A percentile compares a stretch with the other conserved stretches of the same genome.
Evolutionary conservation across 2,797 vertebrate species (phyloP).

Genomic region (Hephaestus fuliginosus): DNA sequence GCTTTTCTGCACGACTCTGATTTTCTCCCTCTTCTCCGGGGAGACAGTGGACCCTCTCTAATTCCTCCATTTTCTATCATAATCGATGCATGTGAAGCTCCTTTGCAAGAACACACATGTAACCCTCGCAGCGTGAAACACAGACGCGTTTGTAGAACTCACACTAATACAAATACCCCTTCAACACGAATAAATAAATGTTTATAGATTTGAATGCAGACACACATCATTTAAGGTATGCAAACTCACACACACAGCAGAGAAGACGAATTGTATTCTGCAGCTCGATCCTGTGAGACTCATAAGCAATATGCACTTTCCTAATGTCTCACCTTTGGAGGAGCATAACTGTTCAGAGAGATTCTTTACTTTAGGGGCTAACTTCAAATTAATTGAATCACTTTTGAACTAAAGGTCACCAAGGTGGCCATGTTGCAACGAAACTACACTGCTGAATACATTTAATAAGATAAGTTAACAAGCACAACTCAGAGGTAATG

Average conservation of each 20-base stretch:
- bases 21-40: conserved; percentile 33
- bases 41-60: conserved; percentile 37
- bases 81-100: conserved; percentile 53
- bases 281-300: conserved; percentile 54
- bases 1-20: conserved; percentile 58
- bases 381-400: conserved; percentile 51
- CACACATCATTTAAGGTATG: conserved; percentile 46
- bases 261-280: conserved; percentile 37
- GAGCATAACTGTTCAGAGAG: conserved; percentile 65
- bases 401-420: conserved; percentile 35
- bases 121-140: conserved; percentile 6
- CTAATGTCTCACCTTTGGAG: conserved; percentile 61
- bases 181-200: conserved; percentile 35
- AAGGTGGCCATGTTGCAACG: background rate
- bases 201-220: conserved; percentile 36
- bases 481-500: background rate
- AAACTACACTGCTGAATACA: background rate
- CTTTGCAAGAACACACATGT: conserved; percentile 27
- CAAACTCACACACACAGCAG: conserved; percentile 39
- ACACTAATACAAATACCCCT: conserved; percentile 9
- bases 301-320: conserved; percentile 39
- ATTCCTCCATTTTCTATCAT: conserved; percentile 59
- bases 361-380: conserved; percentile 48
- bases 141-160: background rate
- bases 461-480: conserved; percentile 10